Base-by-base conservation (phyloP, 2,113 vertebrate genomes). In the Suricata suricatta region DNA sequence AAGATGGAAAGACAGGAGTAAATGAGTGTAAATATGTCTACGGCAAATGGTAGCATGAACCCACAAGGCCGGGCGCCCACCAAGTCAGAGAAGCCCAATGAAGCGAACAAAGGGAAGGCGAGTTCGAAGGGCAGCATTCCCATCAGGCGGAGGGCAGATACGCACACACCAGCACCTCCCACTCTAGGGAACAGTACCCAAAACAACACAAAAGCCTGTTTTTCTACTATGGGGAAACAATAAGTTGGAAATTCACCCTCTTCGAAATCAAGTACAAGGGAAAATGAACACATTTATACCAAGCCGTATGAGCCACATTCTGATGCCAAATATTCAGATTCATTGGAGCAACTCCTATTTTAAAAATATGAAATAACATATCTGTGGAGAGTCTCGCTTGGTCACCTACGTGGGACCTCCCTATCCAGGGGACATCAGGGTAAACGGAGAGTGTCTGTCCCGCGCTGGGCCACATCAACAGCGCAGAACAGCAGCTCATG, bases 221-320 rank as follows among this genome's bases (percentile, higher is more conserved):
- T 38, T 33, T 83, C 63, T 44, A 60, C 87, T 23, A 21, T 2
- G 29, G 11, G 2, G 41, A 81, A 86, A 85, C 14, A 38, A 76
- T 10, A 71, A 19, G 41, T 2, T 19, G 47, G 17, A 72, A 64
- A 76, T 66, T 31, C n/a, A 68, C 15, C 66, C 35, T 91, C 66
- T 35, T 54, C 71, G 82, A 95, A 94, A 76, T 52, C 81, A 95
- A 93, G 69, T 41, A 50, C 7, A 84, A 86, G 35, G 15, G 41
- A 93, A 57, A 77, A 68, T 16, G 5, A 76, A 92, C 16, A 88
- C 19, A 83, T 60, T 83, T 44, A 88, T 27, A 69, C 4, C 71
- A 93, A 13, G 25, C 29, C 63, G 41, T 57, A 2, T 23, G 88
- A 47, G 10, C 84, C 68, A 64, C 38, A 71, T 27, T 86, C 79